Base-by-base conservation (phyloP, 1,140 invertebrate genomes). In the Centruroides vittatus region DNA sequence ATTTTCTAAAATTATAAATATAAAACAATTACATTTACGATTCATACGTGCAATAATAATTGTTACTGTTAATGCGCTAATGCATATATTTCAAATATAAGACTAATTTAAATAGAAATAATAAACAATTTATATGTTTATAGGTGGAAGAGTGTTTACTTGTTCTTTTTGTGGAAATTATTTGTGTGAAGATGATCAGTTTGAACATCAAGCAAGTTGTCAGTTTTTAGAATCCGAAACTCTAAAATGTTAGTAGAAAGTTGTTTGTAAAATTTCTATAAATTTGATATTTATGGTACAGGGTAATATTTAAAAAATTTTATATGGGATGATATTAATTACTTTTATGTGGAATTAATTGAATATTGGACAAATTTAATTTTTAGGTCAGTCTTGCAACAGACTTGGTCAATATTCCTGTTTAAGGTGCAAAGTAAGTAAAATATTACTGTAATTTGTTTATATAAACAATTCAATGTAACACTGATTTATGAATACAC, bases 141-240 rank as follows among this genome's bases (percentile, higher is more conserved):
- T 67, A 77, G 76, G 77, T 61, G 78, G 78, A 3, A 80, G 93
- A 57, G 87, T 97, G 65, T 97, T 93, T 72, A 83, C 83, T 66
- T 98, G 93, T 74, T 91, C 88, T 54, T 97, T 92, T 74, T 97
- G 93, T 72, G 75, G 83, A 50, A 87, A 83, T 58, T 93, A 86
- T 71, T 78, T 98, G 1, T 98, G 93, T 76, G 93, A 98, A 77
- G 93, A 98, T 77, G 93, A 98, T 76, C 93, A 98, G 75, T 97
- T 98, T 80, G 93, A 98, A 73, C 93, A 98, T 77, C 93, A 98
- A 78, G 93, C 93, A 8, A 94, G 89, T 1, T 98, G 93, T 73
- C 93, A 95, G 78, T 86, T 93, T 54, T 73, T 98, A 3, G 93
- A 97, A 70, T 85, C 89, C 3, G 93, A 82, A 68, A 92, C 81